phyloP scores from a whole-genome alignment of 2,113 vertebrate genomes.

The Ivindomyrus marchei region DNA sequence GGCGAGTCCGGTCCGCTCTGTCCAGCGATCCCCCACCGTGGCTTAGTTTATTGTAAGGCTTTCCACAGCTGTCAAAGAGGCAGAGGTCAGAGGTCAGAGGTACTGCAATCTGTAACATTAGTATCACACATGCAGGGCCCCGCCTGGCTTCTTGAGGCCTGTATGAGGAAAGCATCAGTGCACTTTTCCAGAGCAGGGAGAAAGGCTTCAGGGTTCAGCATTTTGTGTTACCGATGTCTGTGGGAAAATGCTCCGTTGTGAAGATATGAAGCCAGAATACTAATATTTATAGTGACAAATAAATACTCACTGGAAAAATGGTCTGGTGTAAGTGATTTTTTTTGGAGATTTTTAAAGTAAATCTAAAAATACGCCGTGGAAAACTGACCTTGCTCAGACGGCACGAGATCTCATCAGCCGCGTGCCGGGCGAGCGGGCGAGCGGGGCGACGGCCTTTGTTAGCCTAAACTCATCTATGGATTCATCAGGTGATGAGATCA shows the following conservation, averaged over 20 bases:
- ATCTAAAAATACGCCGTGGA: neutral
- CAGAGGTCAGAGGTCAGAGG: constrained; percentile 14
- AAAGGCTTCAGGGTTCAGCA: neutral
- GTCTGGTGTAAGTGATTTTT: neutral
- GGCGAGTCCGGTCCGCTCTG: constrained; percentile 47
- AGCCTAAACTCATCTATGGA: neutral
- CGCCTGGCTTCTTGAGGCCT: neutral
- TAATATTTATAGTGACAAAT: neutral
- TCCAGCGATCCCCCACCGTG: constrained; percentile 47
- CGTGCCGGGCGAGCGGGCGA: neutral
- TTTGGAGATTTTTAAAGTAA: neutral
- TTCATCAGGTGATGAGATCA: neutral
- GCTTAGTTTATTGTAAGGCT: constrained; percentile 57
- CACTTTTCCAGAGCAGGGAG: neutral
- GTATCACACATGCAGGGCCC: neutral
- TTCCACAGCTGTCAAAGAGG: constrained; percentile 63
- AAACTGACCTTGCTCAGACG: neutral
- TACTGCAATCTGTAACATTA: neutral
- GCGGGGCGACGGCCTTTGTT: neutral
- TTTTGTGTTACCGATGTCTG: neutral
- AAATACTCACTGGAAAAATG: neutral
- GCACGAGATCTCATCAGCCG: neutral
- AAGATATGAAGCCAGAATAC: neutral
- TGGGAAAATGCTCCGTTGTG: neutral
- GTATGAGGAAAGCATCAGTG: neutral